Conservation (phyloP, 2,113 vertebrate genomes). For the Crotalus tigris region DNA sequence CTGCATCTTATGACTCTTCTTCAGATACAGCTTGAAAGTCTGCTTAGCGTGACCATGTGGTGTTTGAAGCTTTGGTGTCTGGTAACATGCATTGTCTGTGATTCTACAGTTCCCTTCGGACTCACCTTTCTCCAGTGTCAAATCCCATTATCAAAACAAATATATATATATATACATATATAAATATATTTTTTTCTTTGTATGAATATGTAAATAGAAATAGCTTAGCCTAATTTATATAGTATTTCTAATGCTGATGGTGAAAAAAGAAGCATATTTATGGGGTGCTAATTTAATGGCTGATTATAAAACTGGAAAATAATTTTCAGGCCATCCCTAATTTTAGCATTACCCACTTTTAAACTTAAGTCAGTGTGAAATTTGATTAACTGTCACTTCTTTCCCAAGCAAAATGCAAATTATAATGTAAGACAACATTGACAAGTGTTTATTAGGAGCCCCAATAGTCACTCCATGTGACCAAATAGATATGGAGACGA, state of each 20-base stretch:
- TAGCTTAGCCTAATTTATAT: slow-evolving; percentile 78
- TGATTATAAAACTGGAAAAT: slow-evolving; percentile 64
- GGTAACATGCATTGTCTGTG: slow-evolving; percentile 49
- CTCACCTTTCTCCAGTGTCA: slow-evolving; percentile 58
- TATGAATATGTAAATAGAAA: slow-evolving; percentile 71
- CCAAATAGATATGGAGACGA: neutral
- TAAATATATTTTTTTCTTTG: slow-evolving; percentile 68
- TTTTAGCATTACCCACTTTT: slow-evolving; percentile 15
- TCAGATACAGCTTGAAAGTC: slow-evolving; percentile 73
- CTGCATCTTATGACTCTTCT: slow-evolving; percentile 82
- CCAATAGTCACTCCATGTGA: neutral
- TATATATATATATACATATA: slow-evolving; percentile 71
- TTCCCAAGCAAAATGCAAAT: neutral
- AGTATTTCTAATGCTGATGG: slow-evolving; percentile 73
- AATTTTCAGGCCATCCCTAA: slow-evolving; percentile 66
- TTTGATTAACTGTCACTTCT: neutral
- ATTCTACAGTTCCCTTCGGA: slow-evolving; percentile 44
- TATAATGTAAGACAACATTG: neutral
- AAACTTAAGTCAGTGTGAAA: neutral
- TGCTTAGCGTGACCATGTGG: slow-evolving; percentile 17
- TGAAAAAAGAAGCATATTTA: slow-evolving; percentile 55
- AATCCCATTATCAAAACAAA: slow-evolving; percentile 73
- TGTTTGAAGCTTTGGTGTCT: slow-evolving; percentile 29
- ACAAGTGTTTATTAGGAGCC: neutral
- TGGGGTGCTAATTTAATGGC: slow-evolving; percentile 62